Base-by-base conservation (phyloP, 2,797 vertebrate genomes). In the Notolabrus celidotus region DNA sequence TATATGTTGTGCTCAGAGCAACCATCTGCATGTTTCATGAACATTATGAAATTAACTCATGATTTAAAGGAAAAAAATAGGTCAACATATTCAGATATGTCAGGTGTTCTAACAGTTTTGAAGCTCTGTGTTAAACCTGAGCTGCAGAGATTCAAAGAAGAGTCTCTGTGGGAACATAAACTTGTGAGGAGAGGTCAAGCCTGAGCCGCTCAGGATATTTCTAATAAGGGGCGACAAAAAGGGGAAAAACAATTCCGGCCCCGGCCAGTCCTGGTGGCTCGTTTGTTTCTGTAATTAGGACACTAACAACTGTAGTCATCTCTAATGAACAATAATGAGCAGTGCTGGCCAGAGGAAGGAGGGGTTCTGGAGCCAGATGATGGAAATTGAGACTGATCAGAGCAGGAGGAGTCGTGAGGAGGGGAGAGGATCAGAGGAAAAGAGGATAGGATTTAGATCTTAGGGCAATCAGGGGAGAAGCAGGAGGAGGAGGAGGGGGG, bases 301-400 rank as follows among this genome's bases (percentile, higher is more conserved):
- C 17, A 25, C 60, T 81, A 72, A 85, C 67, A 65, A 36, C 14
- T 66, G 31, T 7, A 52, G 76, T 64, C 81, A 73, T 67, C 39
- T 38, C 56, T 88, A 86, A 86, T 87, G 80, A 81, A 36, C 52
- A 68, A 3, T 83, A 88, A 89, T 47, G 65, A 74, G 77, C 74
- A 29, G 69, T 0, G n/a, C 71, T 16, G 55, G 74, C 58, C 55
- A 80, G 47, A 67, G 51, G 57, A 60, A 41, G 58, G 62, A 80
- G 12, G n/a, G 39, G 33, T 10, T 19, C 17, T 71, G 68, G 64
- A 78, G 61, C 64, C 64, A 53, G 16, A 31, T 50, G 66, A 65
- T 38, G 67, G 36, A 72, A 66, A 81, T 39, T 16, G 51, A 77
- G 55, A 57, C 47, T 57, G 69, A 78, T 59, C 16, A 47, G 61